A percentile compares a stretch with the other conserved stretches of the same genome.
These are phyloP conservation scores for Miniopterus natalensis DNA, from an alignment of 2,113 vertebrate genomes.

Conservation along the genomic window DNA sequence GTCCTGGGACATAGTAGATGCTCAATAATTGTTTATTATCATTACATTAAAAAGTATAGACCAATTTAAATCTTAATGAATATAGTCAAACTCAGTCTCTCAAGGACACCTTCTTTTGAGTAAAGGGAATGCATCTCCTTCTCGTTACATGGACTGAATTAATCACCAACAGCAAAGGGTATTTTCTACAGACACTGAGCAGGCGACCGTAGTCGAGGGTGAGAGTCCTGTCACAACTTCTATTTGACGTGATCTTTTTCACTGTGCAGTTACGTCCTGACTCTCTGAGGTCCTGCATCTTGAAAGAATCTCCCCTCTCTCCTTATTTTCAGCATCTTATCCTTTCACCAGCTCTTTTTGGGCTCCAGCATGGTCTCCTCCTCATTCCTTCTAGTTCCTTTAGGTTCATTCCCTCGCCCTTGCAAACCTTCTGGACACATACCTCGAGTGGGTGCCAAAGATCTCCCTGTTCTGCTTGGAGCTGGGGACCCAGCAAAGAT, in stretches of 20 bases:
- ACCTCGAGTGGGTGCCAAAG: rapidly evolving
- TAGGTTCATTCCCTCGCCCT: background rate
- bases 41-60: background rate
- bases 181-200: background rate
- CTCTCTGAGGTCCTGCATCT: background rate
- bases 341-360: background rate
- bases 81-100: background rate
- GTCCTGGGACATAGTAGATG: background rate
- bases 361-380: background rate
- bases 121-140: background rate
- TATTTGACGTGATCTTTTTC: background rate
- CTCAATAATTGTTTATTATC: background rate
- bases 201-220: background rate
- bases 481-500: background rate
- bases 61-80: background rate
- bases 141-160: background rate
- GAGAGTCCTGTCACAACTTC: background rate
- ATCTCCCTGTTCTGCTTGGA: rapidly evolving
- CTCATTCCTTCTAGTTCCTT: background rate
- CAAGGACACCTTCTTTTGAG: background rate
- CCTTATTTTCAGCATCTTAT: background rate
- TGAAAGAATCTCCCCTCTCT: background rate
- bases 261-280: background rate
- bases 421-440: background rate
- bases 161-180: background rate